Evolutionary conservation across 2,113 vertebrate species (phyloP).

Genomic region (Taxidea taxus): DNA sequence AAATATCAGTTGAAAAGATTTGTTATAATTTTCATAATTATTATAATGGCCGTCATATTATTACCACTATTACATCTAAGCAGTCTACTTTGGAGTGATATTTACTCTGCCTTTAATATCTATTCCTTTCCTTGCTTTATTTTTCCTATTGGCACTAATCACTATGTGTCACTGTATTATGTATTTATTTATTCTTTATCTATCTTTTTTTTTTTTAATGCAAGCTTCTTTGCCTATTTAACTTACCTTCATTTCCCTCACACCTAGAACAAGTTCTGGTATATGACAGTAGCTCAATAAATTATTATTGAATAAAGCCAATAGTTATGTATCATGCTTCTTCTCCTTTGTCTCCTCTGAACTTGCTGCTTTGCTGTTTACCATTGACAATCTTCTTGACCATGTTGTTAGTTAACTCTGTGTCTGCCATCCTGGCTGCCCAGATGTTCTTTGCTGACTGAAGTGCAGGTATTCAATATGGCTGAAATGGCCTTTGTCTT

Average conservation of each 20-base stretch:
- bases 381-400: neutral
- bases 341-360: neutral
- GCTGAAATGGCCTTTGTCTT: neutral
- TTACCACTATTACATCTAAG: neutral
- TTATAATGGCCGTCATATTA: neutral
- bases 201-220: neutral
- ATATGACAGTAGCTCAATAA: neutral
- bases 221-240: neutral
- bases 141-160: neutral
- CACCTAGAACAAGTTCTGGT: neutral
- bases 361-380: neutral
- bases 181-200: neutral
- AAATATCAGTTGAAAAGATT: neutral
- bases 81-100: neutral
- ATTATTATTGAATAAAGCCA: neutral
- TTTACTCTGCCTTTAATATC: neutral
- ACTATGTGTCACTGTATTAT: neutral
- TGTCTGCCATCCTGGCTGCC: neutral
- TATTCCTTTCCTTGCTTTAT: neutral
- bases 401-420: neutral
- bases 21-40: neutral
- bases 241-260: neutral
- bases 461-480: neutral
- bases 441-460: neutral
- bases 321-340: neutral